Conservation (phyloP, 1,140 invertebrate species). For the Drosophila virilis region DNA sequence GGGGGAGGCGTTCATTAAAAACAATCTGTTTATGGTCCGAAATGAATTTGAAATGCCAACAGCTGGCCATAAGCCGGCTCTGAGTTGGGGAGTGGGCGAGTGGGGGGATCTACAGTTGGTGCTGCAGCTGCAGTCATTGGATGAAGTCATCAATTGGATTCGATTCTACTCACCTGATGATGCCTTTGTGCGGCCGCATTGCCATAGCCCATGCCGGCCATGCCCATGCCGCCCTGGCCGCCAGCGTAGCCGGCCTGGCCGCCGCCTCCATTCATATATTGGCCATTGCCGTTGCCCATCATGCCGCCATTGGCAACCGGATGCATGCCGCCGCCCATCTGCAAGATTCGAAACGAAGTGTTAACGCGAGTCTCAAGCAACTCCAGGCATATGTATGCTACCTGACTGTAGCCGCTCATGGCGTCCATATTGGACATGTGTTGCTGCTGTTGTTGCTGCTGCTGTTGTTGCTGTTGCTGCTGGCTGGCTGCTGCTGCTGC, state of each 20-base stretch:
- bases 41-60: slow-evolving; percentile 53
- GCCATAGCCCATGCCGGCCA: slow-evolving; percentile 82
- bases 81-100: too few species aligned
- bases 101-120: neutral
- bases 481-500: slow-evolving; percentile 59
- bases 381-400: slow-evolving; percentile 17
- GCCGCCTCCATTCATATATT: slow-evolving; percentile 76
- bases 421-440: slow-evolving; percentile 78
- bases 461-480: slow-evolving; percentile 57
- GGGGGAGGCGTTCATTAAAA: slow-evolving; percentile 9
- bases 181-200: slow-evolving; percentile 71
- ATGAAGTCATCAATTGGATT: slow-evolving; percentile 19
- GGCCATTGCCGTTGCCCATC: slow-evolving; percentile 77
- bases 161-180: slow-evolving; percentile 77
- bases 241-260: slow-evolving; percentile 77
- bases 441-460: slow-evolving; percentile 64
- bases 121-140: slow-evolving; percentile 35
- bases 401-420: slow-evolving; percentile 83
- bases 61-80: slow-evolving; percentile 35
- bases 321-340: slow-evolving; percentile 81
- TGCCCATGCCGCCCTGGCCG: slow-evolving; percentile 74
- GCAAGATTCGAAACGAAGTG: slow-evolving; percentile 1
- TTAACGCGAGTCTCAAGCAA: neutral
- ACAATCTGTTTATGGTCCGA: slow-evolving; percentile 52
- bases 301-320: slow-evolving; percentile 68